phyloP scores from a whole-genome alignment of 2,113 vertebrate genomes.

The Paedocypris sp. region DNA sequence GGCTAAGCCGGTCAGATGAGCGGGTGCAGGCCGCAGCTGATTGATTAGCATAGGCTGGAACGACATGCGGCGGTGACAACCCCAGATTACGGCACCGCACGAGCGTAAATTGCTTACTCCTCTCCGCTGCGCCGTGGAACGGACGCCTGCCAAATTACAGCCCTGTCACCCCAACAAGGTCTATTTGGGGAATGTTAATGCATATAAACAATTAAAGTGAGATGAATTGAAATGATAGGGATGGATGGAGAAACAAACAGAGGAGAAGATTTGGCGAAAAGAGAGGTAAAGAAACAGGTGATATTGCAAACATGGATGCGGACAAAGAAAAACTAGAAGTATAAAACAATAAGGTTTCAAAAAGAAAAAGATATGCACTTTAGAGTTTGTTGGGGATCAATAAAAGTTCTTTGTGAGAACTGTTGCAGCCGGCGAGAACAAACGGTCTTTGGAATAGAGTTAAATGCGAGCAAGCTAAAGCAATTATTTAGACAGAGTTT shows the following conservation, averaged over 20 bases:
- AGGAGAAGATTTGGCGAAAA: constrained; percentile 10
- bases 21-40: constrained; percentile 79
- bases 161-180: constrained; percentile 94
- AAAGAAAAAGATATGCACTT: too few species aligned
- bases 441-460: background rate
- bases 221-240: constrained; percentile 41
- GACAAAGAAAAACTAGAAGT: too few species aligned
- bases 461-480: background rate
- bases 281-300: background rate
- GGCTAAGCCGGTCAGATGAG: constrained; percentile 89
- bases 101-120: constrained; percentile 90
- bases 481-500: background rate
- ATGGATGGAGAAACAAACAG: constrained; percentile 11
- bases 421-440: background rate
- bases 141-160: constrained; percentile 85
- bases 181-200: constrained; percentile 94
- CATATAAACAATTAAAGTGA: constrained; percentile 93
- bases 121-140: constrained; percentile 64
- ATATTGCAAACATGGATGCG: background rate
- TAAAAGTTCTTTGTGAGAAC: background rate
- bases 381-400: too few species aligned
- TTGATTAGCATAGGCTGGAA: constrained; percentile 97
- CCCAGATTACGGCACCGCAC: constrained; percentile 79
- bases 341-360: too few species aligned
- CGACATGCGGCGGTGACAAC: constrained; percentile 82